Base-by-base conservation (phyloP, 2,113 vertebrate species). In the Salminus brasiliensis region DNA sequence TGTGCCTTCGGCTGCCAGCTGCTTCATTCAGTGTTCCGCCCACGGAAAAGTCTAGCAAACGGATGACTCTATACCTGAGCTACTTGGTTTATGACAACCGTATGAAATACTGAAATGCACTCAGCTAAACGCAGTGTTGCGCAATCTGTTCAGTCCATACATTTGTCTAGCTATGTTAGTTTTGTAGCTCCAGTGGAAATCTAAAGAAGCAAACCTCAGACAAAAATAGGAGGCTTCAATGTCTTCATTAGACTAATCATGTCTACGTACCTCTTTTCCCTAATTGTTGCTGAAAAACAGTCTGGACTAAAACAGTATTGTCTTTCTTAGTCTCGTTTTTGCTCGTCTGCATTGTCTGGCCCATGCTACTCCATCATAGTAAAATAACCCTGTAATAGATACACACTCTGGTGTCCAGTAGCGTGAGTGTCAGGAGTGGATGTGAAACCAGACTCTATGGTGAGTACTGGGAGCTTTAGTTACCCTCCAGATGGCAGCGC, bases 361-460 rank as follows among this genome's bases (percentile, higher is more conserved):
- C 47, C 52, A 3, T 36, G 39, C 25, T 8, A 53, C 65, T 43
- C 60, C 43, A 39, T 74, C 15, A 60, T 45, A 69, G 70, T 74
- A 70, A 84, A 77, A 36, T 34, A 57, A 75, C 49, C 70, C 49
- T 62, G 71, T 25, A 66, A 75, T 10, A 12, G 74, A 81, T 84
- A 78, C 45, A 62, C 32, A 63, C 29, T 23, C 41, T 27, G 75
- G 75, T 81, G 79, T 81, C 36, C 71, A 71, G 47, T 70, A 23
- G 57, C 79, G 27, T 32, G 25, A 23, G 52, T 70, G 52, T 18
- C 23, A 15, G 52, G 32, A 1, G 65, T 1, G 55, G 11, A 30
- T 65, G 43, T 70, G 82, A 80, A 84, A 84, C 53, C 7, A 1
- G 30, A 77, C 11, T 27, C 63, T 7, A 62, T 0, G 18, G 23